phyloP scores from a whole-genome alignment of 2,888 invertebrate species.

The Cylloceria caligata region DNA sequence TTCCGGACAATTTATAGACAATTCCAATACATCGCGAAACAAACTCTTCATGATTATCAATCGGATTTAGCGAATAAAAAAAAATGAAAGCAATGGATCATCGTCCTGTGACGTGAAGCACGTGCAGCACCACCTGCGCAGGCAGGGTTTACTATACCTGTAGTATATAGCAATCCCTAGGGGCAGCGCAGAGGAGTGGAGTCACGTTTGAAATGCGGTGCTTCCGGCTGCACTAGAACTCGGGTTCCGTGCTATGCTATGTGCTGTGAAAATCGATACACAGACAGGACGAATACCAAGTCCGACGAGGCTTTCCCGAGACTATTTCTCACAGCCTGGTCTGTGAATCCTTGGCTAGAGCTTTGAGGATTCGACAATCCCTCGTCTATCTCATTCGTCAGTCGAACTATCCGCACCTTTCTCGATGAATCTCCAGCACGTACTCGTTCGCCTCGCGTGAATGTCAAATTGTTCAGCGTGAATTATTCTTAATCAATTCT shows the following conservation, averaged over 20 bases:
- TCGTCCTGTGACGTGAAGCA: slow-evolving; percentile 31
- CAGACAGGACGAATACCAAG: slow-evolving; percentile 54
- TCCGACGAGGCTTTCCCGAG: slow-evolving; percentile 19
- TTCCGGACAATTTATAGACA: neutral
- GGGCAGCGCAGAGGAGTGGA: slow-evolving; percentile 34
- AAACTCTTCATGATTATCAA: slow-evolving; percentile 17
- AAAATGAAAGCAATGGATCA: slow-evolving; percentile 16
- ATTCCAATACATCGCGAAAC: neutral
- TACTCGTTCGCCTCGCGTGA: neutral
- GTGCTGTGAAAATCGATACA: slow-evolving; percentile 62
- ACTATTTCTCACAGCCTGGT: slow-evolving; percentile 1
- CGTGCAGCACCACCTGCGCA: slow-evolving; percentile 29
- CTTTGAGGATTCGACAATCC: slow-evolving; percentile 39
- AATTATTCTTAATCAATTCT: slow-evolving; percentile 35
- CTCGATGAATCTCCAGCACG: slow-evolving; percentile 12
- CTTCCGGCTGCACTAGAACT: slow-evolving; percentile 55
- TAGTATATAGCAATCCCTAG: neutral
- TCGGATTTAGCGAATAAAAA: slow-evolving; percentile 10
- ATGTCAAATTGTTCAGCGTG: slow-evolving; percentile 48
- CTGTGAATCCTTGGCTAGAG: slow-evolving; percentile 22
- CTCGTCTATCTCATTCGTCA: slow-evolving; percentile 19
- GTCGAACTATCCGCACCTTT: neutral
- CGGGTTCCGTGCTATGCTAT: slow-evolving; percentile 23
- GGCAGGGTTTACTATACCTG: neutral
- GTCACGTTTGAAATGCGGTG: slow-evolving; percentile 57